Base-by-base conservation (phyloP, 1,140 invertebrate genomes). In the Saccostrea glomerata region DNA sequence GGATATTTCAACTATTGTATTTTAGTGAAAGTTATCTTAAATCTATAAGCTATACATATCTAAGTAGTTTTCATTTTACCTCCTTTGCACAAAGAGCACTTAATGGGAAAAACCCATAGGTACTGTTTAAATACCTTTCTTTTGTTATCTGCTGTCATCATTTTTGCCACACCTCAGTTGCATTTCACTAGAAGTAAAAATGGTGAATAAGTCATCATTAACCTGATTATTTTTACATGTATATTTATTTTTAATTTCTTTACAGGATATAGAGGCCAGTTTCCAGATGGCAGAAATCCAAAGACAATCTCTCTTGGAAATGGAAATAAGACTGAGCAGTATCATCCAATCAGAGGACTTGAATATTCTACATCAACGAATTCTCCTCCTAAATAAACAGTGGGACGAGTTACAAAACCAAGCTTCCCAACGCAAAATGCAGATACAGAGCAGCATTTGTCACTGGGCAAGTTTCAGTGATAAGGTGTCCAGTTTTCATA, bases 341-440 rank as follows among this genome's bases (percentile, higher is more conserved):
- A 97, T 97, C 87, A 95, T 98, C 5, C 98, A 97, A 93, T 97
- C 98, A 0, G 96, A 97, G n/a, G 98, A 99, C 91, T 97, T 98
- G 94, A 98, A 98, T 92, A 95, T 97, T 12, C 94, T 98, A 0
- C 96, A 97, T 2, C 96, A 97, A 77, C 95, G 97, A 5, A 97
- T 97, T 17, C 97, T 97, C 90, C 96, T 97, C 87, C 95, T 98
- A 1, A 97, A 97, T 88, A 96, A 95, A 90, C 95, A 95, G 93
- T 96, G 93, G 93, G 92, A 93, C 30, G 93, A 94, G 86, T 88
- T 95, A 12, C 86, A 87, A 36, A 90, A 91, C 40, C 94, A 94
- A 84, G 90, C 92, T 25, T 73, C 73, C 2, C 85, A 92, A 30
- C 88, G 93, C 12, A 91, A 91, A 63, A 91, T 93, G 60, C 87